Conservation (phyloP, 2,888 invertebrate genomes). For the Kryphioiulus occultus region DNA sequence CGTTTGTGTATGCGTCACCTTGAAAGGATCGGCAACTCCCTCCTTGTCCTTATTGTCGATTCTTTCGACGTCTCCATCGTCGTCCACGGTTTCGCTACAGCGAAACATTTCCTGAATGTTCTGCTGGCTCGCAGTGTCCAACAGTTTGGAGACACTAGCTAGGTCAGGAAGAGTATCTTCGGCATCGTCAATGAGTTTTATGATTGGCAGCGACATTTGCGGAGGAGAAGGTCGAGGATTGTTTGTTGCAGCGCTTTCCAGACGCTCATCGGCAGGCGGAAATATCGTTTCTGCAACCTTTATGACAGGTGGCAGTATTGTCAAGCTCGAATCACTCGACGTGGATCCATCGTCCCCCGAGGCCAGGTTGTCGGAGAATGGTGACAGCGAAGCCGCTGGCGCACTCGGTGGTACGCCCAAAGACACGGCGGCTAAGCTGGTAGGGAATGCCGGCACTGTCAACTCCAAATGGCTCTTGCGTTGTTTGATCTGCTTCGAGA, state of each 20-base stretch:
- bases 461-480: constrained; percentile 47
- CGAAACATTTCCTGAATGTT: constrained; percentile 73
- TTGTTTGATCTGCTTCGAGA: constrained; percentile 54
- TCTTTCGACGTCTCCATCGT: constrained; percentile 54
- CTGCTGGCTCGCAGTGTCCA: constrained; percentile 76
- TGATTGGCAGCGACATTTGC: background rate
- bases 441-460: background rate
- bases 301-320: background rate
- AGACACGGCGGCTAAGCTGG: background rate
- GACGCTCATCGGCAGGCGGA: constrained; percentile 24
- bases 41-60: background rate
- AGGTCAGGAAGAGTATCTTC: constrained; percentile 66
- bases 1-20: background rate
- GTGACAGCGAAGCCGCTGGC: background rate
- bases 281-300: constrained; percentile 21
- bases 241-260: background rate
- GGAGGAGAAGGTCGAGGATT: background rate
- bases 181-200: background rate
- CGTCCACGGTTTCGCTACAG: constrained; percentile 63
- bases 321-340: background rate
- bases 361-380: background rate
- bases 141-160: constrained; percentile 77
- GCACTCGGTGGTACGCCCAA: background rate
- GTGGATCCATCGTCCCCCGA: background rate
- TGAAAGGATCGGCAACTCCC: background rate